Base-by-base conservation (phyloP, 1,140 invertebrate genomes). In the Pseudomyrmex gracilis region DNA sequence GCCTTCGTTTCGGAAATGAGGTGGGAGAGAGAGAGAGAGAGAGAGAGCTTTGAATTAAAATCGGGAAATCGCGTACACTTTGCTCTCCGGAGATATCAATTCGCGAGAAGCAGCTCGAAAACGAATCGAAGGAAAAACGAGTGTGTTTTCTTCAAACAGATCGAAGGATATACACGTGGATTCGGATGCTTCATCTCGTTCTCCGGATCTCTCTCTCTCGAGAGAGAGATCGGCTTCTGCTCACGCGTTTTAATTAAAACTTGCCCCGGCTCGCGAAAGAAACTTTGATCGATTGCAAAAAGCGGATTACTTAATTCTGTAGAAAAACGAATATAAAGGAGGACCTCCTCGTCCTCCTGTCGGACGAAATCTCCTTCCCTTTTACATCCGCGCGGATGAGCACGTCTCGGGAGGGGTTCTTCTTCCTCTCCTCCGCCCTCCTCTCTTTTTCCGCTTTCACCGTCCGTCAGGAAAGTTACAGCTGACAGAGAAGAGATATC, bases 221-320 rank as follows among this genome's bases (percentile, higher is more conserved):
- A n/a, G 15, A 34, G 34, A 34, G 7, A 34, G 5, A 34, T 70
- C 15, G 1, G 53, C 70, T 58, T 58, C 17, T 49, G 61, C 24
- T 10, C 53, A 34, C 43, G 53, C 76, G 66, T 80, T 80, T 80
- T 80, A 80, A 80, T 80, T 80, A 80, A 80, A 80, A 80, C 64
- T 80, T 80, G 7, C 34, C 20, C 55, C 53, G 53, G 43, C 20
- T 60, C 17, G 76, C 34, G 34, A 78, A 78, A 68, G 76, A 80
- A 80, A 70, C 53, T 80, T 58, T 58, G 66, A 70, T 80, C 55
- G 66, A 70, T 70, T 34, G 43, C 66, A 20, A 80, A 80, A 60
- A 70, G 76, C 53, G 76, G 66, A 78, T 78, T 58, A 70, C 76
- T 70, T 80, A 80, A 80, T 70, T 47, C 76, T 60, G 43, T 70